Conservation (phyloP, 2,797 vertebrate genomes). For the Simalia tracyae region DNA sequence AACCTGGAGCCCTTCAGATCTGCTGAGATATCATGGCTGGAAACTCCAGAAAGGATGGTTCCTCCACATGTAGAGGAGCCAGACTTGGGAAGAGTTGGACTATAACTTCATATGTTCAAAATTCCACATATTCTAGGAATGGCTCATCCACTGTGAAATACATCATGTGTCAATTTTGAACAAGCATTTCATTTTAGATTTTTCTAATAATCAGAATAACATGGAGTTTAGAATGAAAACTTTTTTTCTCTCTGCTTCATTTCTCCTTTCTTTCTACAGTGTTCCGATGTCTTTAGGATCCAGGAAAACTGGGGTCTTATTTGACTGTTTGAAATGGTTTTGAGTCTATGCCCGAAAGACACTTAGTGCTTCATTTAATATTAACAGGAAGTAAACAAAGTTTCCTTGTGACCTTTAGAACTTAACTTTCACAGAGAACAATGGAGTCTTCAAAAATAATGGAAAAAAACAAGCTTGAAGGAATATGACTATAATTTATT, state of each 20-base stretch:
- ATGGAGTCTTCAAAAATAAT: neutral
- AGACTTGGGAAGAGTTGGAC: neutral
- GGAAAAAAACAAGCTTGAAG: neutral
- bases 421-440: constrained; percentile 31
- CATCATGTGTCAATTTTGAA: neutral
- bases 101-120: neutral
- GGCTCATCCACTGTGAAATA: neutral
- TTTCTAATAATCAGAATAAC: neutral
- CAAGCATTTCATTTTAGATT: no score
- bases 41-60: neutral
- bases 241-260: neutral
- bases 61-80: neutral
- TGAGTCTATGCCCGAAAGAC: constrained; percentile 52
- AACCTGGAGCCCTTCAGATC: neutral
- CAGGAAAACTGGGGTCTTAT: constrained; percentile 6
- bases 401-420: constrained; percentile 39
- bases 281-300: constrained; percentile 50
- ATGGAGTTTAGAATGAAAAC: neutral
- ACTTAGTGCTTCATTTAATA: constrained; percentile 48
- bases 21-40: neutral
- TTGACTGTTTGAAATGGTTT: constrained; percentile 28
- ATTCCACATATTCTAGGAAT: neutral
- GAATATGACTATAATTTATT: constrained; percentile 2
- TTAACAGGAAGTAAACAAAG: constrained; percentile 31
- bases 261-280: constrained; percentile 41